Percentiles rank a stretch among this genome's conserved stretches.
Evolutionary conservation across 1,140 invertebrate genomes (phyloP).

Genomic region (Drosophila oshimai): DNA sequence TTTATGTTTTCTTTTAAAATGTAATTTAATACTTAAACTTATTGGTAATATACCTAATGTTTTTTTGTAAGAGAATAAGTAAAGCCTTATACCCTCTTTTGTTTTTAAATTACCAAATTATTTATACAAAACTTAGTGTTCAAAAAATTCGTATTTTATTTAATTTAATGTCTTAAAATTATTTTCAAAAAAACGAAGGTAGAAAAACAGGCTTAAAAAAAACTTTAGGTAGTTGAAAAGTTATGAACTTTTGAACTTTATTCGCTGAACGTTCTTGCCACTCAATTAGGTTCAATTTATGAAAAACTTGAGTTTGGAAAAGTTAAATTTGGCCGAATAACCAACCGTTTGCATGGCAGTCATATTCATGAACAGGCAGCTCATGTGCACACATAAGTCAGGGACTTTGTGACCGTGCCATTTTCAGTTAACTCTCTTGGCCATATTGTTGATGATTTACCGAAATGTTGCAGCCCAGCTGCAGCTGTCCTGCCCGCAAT

Average conservation of each 20-base stretch:
- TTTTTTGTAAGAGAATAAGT: too few relatives aligned
- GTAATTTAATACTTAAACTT: too few relatives aligned
- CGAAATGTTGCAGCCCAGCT: slow-evolving; percentile 26
- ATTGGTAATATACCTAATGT: too few relatives aligned
- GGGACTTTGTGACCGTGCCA: slow-evolving; percentile 22
- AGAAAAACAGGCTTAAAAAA: too few relatives aligned
- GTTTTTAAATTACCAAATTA: too few relatives aligned
- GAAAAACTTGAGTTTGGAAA: neutral
- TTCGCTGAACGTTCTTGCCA: neutral
- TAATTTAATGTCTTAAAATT: too few relatives aligned
- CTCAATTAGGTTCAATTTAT: slow-evolving; percentile 9
- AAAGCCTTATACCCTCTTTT: too few relatives aligned
- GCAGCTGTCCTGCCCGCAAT: slow-evolving; percentile 15
- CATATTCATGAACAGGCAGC: neutral
- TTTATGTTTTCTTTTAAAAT: neutral
- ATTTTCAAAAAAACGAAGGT: too few relatives aligned
- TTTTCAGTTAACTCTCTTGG: slow-evolving; percentile 10
- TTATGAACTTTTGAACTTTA: neutral
- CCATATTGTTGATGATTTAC: slow-evolving; percentile 34
- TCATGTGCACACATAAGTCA: slow-evolving; percentile 14
- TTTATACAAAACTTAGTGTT: too few relatives aligned
- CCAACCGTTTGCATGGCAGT: neutral
- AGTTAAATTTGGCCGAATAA: neutral
- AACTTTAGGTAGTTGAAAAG: neutral
- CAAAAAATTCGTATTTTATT: too few relatives aligned